These are phyloP conservation scores for Bombylius discolor DNA, from an alignment of 2,888 invertebrate genomes.

Conservation along the genomic window DNA sequence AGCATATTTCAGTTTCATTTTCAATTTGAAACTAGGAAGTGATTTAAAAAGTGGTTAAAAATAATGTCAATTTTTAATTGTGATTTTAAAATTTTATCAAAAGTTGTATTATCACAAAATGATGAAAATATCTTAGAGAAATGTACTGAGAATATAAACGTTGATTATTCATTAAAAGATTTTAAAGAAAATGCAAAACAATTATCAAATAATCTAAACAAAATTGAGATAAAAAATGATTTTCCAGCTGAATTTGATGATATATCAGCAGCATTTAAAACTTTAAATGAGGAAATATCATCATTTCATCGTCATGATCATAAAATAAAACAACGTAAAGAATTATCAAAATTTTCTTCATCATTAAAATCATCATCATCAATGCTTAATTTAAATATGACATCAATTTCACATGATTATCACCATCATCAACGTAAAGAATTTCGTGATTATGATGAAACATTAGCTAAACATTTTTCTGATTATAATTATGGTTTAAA, in stretches of 20 bases:
- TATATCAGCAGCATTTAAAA: neutral
- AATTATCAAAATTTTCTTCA: neutral
- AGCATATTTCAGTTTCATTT: too few relatives aligned
- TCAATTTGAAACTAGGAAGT: too few relatives aligned
- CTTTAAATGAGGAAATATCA: neutral
- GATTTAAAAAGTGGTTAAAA: too few relatives aligned
- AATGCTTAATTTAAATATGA: too few relatives aligned
- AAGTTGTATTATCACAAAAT: too few relatives aligned
- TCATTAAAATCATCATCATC: neutral
- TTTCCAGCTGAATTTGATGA: neutral
- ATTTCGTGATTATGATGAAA: neutral
- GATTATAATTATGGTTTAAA: neutral
- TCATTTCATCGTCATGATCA: neutral
- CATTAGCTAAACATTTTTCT: neutral
- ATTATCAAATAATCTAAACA: too few relatives aligned
- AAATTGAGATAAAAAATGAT: too few relatives aligned
- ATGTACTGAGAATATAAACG: too few relatives aligned
- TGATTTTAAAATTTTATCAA: too few relatives aligned
- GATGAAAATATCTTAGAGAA: too few relatives aligned
- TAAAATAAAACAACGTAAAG: neutral
- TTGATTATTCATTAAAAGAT: too few relatives aligned
- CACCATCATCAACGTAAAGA: neutral
- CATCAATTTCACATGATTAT: neutral
- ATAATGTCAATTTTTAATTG: too few relatives aligned
- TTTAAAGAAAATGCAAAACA: neutral